phyloP scores from a whole-genome alignment of 2,113 vertebrate species.

The Microcebus lehilahytsara region DNA sequence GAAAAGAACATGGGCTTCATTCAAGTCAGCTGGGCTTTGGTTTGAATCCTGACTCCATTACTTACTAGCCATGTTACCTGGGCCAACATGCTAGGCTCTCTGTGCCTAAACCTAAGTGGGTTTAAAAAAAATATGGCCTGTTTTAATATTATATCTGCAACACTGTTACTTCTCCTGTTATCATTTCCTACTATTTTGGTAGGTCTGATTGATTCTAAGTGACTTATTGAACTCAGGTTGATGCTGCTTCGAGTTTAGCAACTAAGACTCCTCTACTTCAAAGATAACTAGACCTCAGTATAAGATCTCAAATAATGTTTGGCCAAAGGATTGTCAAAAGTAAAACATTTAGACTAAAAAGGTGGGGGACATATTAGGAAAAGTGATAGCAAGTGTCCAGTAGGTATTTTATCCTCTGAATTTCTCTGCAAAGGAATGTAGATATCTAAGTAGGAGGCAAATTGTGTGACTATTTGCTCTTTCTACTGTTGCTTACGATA shows the following conservation, averaged over 20 bases:
- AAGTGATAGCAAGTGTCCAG: neutral
- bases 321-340: neutral
- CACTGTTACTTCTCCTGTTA: neutral
- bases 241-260: neutral
- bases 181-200: neutral
- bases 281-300: neutral
- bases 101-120: neutral
- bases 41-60: constrained; percentile 6
- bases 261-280: neutral
- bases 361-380: neutral
- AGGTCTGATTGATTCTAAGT: neutral
- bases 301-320: neutral
- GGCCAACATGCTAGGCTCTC: neutral
- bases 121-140: neutral
- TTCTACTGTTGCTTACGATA: neutral
- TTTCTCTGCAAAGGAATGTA: neutral
- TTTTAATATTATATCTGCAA: neutral
- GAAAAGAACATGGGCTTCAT: neutral
- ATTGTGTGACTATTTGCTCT: neutral
- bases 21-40: neutral
- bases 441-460: neutral
- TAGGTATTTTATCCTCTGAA: neutral
- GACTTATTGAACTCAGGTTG: neutral
- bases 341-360: neutral
- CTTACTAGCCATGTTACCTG: neutral